Evolutionary conservation across 2,113 vertebrate genomes (phyloP).

Genomic region (Pitta sordida): DNA sequence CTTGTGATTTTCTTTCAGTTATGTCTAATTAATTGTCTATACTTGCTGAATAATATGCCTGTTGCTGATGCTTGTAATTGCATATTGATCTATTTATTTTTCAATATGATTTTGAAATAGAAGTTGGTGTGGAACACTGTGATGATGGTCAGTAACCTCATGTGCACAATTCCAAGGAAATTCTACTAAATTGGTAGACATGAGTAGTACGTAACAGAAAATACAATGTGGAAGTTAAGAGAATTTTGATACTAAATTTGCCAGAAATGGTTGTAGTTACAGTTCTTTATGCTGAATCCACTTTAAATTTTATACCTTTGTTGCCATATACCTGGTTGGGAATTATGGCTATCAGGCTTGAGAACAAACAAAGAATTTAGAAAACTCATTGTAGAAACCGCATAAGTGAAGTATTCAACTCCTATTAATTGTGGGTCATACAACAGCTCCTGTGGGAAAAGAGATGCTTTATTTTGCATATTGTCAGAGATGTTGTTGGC

Average conservation of each 20-base stretch:
- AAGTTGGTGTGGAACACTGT: neutral
- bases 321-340: neutral
- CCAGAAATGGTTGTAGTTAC: neutral
- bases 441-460: neutral
- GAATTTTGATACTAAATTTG: neutral
- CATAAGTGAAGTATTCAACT: neutral
- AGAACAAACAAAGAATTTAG: neutral
- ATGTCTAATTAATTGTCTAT: neutral
- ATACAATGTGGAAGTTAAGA: neutral
- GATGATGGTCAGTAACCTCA: neutral
- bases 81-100: conserved; percentile 12
- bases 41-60: neutral
- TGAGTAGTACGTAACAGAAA: neutral
- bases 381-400: neutral
- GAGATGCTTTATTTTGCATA: neutral
- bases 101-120: neutral
- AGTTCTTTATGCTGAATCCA: neutral
- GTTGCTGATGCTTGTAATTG: conserved; percentile 1
- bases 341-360: neutral
- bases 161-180: neutral
- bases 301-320: neutral
- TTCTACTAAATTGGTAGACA: neutral
- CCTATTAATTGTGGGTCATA: neutral
- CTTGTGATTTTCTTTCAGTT: neutral
- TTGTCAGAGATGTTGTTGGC: neutral